These are phyloP conservation scores for Dasyprocta punctata DNA, from an alignment of 2,113 vertebrate genomes.

Conservation along the genomic window DNA sequence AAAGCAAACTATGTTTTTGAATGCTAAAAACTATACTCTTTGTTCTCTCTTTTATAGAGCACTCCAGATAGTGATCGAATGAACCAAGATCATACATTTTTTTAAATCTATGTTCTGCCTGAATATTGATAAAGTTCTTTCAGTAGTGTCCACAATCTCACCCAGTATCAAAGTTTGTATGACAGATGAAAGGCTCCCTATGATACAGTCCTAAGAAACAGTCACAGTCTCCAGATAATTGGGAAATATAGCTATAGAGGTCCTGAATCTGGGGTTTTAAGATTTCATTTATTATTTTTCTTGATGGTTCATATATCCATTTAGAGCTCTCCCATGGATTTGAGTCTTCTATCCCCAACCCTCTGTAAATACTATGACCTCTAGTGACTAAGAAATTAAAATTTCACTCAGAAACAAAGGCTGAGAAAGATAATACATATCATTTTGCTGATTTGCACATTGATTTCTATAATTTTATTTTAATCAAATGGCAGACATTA, in stretches of 20 bases:
- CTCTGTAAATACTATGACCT: neutral
- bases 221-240: conserved; percentile 61
- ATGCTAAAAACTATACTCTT: conserved; percentile 52
- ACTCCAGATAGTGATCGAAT: conserved; percentile 53
- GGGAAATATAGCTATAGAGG: conserved; percentile 47
- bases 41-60: conserved; percentile 63
- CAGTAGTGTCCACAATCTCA: conserved; percentile 47
- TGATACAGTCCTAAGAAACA: conserved; percentile 31
- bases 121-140: conserved; percentile 74
- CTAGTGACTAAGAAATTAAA: neutral
- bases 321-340: conserved; percentile 37
- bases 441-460: neutral
- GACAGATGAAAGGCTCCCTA: conserved; percentile 67
- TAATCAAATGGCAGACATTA: neutral
- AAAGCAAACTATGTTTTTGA: conserved; percentile 54
- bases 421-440: neutral
- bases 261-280: conserved; percentile 23
- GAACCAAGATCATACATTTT: conserved; percentile 61
- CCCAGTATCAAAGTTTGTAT: conserved; percentile 65
- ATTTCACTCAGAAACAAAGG: neutral
- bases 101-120: conserved; percentile 62
- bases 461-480: neutral
- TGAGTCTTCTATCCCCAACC: neutral
- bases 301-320: neutral
- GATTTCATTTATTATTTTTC: conserved; percentile 55